Conservation (phyloP, 2,797 vertebrate genomes). For the Oophaga sylvatica region DNA sequence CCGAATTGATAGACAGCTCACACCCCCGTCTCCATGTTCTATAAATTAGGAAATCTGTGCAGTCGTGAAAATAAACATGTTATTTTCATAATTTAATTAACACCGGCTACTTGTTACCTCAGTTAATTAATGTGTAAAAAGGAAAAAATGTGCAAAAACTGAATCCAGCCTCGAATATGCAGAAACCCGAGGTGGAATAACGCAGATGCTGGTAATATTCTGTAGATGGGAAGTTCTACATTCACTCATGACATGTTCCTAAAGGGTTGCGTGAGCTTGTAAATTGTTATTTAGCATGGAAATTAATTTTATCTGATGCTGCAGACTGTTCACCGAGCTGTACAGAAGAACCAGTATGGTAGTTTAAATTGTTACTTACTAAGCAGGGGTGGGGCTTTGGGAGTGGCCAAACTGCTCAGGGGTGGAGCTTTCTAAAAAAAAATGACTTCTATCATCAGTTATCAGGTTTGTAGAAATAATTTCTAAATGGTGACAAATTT, state of each 20-base stretch:
- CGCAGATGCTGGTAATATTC: neutral
- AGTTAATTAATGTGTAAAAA: neutral
- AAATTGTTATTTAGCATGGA: neutral
- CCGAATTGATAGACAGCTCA: neutral
- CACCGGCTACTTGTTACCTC: conserved; percentile 45
- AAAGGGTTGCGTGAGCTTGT: neutral
- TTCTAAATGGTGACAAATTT: no score
- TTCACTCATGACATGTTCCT: neutral
- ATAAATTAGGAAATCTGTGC: conserved; percentile 11
- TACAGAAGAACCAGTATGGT: neutral
- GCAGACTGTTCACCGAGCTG: neutral
- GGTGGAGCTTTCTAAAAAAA: neutral
- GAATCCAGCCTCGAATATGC: neutral
- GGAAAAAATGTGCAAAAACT: neutral
- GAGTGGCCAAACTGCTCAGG: neutral
- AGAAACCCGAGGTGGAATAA: neutral
- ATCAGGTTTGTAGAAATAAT: no score
- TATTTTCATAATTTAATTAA: conserved; percentile 21
- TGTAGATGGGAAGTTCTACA: neutral
- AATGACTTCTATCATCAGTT: no score
- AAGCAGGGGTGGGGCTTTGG: neutral
- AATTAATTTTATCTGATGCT: neutral
- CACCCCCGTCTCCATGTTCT: neutral
- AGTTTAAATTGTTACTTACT: neutral
- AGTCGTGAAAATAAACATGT: conserved; percentile 21